A percentile compares a stretch with the other conserved stretches of the same genome.
phyloP scores from a whole-genome alignment of 1,140 invertebrate species.

The Zaprionus ghesquierei region DNA sequence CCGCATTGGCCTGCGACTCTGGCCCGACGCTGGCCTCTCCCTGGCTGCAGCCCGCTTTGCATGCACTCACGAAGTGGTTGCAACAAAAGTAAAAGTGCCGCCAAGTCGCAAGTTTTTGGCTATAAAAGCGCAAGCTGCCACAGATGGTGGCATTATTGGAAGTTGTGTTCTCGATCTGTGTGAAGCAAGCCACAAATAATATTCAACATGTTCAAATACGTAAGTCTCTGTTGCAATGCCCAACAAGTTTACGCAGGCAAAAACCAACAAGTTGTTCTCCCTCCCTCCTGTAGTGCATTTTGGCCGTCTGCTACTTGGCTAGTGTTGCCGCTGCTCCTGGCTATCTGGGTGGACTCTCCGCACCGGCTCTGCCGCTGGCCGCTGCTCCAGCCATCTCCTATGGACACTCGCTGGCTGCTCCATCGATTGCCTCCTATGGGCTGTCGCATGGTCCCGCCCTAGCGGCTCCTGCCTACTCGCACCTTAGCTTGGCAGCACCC shows the following conservation, averaged over 20 bases:
- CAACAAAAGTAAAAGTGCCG: conserved; percentile 74
- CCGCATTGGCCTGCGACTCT: conserved; percentile 51
- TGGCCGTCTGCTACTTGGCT: conserved; percentile 62
- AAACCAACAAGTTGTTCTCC: background rate
- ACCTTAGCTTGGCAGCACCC: conserved; percentile 26
- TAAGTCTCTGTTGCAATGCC: conserved; percentile 47
- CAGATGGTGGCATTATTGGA: conserved; percentile 61
- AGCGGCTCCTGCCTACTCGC: conserved; percentile 19
- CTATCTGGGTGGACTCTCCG: conserved; percentile 56
- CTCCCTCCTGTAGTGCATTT: conserved; percentile 44
- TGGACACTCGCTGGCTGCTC: conserved; percentile 31
- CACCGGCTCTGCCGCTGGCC: conserved; percentile 32
- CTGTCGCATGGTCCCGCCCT: conserved; percentile 37
- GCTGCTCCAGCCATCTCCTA: conserved; percentile 54
- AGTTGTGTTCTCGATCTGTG: conserved; percentile 65
- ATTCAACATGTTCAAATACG: conserved; percentile 73
- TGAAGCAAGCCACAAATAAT: conserved; percentile 21
- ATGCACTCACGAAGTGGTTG: conserved; percentile 55
- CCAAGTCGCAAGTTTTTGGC: conserved; percentile 35
- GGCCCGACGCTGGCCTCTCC: conserved; percentile 1
- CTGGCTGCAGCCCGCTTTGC: conserved; percentile 36
- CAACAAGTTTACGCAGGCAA: background rate
- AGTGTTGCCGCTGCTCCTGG: conserved; percentile 72
- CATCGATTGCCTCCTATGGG: conserved; percentile 50
- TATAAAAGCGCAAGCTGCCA: conserved; percentile 72